These are phyloP conservation scores for Homarus americanus DNA, from an alignment of 1,140 invertebrate genomes.

Conservation along the genomic window DNA sequence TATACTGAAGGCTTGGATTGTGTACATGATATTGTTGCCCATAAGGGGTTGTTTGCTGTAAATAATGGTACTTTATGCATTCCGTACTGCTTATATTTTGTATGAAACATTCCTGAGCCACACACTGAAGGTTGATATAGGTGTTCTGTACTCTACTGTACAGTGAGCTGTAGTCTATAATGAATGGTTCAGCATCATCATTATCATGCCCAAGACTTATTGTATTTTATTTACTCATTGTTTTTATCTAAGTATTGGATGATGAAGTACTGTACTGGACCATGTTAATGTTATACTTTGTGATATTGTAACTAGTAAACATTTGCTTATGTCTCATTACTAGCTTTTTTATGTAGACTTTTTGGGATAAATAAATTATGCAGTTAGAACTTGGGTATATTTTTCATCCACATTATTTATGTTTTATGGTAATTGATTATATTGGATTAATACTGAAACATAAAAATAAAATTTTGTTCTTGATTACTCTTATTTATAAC, in stretches of 20 bases:
- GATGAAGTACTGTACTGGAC: neutral
- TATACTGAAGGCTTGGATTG: neutral
- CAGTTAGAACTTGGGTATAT: neutral
- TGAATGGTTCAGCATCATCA: neutral
- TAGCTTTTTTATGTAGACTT: constrained; percentile 49
- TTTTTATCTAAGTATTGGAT: constrained; percentile 12
- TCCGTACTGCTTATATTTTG: constrained; percentile 30
- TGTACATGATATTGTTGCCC: neutral
- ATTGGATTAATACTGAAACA: no score
- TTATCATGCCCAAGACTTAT: neutral
- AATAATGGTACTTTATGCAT: constrained; percentile 18
- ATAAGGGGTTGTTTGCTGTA: constrained; percentile 9
- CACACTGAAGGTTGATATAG: neutral
- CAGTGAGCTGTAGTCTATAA: no score
- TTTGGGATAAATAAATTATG: constrained; percentile 46
- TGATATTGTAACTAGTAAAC: constrained; percentile 36
- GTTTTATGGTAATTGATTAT: no score
- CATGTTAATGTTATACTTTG: constrained; percentile 27
- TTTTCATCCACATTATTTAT: neutral
- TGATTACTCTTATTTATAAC: no score
- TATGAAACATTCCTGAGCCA: constrained; percentile 41
- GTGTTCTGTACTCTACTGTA: no score
- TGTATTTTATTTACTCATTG: constrained; percentile 33
- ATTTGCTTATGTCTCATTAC: constrained; percentile 16
- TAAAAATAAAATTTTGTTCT: neutral